Conservation (phyloP, 92 coral and sea anemone species). For the Zoanthus gigantus region DNA sequence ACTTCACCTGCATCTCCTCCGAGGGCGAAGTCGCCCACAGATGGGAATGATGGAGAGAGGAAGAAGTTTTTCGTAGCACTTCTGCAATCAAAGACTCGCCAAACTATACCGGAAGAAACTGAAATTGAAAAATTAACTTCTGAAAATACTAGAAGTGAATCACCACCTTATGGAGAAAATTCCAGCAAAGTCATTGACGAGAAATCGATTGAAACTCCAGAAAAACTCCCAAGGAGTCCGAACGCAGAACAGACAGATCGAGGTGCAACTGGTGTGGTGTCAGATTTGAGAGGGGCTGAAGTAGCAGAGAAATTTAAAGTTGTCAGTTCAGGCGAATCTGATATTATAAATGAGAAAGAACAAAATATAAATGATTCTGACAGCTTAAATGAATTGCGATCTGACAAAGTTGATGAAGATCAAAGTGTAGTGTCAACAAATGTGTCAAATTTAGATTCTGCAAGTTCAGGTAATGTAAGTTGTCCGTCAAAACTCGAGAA, state of each 20-base stretch:
- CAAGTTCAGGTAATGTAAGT: not conserved
- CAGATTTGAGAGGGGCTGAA: constrained; percentile 79
- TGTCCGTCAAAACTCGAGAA: not conserved
- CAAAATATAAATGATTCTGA: constrained; percentile 11
- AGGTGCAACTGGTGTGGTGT: constrained; percentile 72
- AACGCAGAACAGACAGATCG: constrained; percentile 21
- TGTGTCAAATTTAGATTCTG: constrained; percentile 22
- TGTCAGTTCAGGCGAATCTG: constrained; percentile 18
- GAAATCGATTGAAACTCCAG: not conserved
- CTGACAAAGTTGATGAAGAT: not conserved
- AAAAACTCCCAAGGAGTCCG: not conserved
- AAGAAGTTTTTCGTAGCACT: constrained; percentile 91
- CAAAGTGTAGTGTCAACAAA: constrained; percentile 1
- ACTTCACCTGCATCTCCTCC: constrained; percentile 14
- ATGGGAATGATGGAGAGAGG: constrained; percentile 69
- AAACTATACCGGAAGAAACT: constrained; percentile 73
- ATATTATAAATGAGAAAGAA: constrained; percentile 10
- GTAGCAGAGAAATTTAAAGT: constrained; percentile 53
- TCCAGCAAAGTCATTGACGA: not conserved
- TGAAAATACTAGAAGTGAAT: not conserved
- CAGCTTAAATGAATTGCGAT: constrained; percentile 1
- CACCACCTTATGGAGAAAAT: not conserved
- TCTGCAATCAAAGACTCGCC: constrained; percentile 72
- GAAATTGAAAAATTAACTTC: constrained; percentile 52
- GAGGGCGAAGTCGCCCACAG: constrained; percentile 44